phyloP scores from a whole-genome alignment of 2,113 vertebrate genomes.

The Hoplias malabaricus region DNA sequence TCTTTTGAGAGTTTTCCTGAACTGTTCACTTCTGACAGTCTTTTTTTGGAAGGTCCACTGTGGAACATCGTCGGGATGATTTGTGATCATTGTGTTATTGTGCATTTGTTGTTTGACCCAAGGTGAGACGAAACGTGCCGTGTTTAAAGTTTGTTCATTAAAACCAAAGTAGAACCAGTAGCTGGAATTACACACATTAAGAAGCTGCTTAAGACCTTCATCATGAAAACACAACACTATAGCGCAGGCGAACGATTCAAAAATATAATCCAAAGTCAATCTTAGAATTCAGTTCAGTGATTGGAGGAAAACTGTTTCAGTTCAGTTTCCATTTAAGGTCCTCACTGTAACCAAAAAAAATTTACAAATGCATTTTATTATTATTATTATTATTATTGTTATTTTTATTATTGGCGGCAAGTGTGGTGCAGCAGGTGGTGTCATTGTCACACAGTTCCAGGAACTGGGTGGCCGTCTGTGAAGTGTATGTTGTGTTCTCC shows the following conservation, averaged over 20 bases:
- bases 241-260: conserved; percentile 7
- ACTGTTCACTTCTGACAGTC: background rate
- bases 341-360: no score
- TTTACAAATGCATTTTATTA: no score
- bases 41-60: background rate
- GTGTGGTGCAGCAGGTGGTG: no score
- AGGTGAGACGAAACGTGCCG: background rate
- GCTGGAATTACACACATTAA: background rate
- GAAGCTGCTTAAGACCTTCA: background rate
- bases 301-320: background rate
- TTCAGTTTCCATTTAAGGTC: background rate
- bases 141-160: conserved; percentile 22
- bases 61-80: background rate
- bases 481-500: no score
- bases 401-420: no score
- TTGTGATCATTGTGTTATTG: background rate
- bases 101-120: background rate
- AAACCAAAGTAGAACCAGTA: conserved; percentile 13
- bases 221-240: conserved; percentile 4
- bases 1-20: background rate
- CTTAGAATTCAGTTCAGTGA: background rate
- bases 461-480: no score
- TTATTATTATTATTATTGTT: no score
- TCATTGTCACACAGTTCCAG: no score
- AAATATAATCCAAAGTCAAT: no score